Evolutionary conservation across 2,113 vertebrate genomes (phyloP).

Genomic region (Neoarius graeffei): DNA sequence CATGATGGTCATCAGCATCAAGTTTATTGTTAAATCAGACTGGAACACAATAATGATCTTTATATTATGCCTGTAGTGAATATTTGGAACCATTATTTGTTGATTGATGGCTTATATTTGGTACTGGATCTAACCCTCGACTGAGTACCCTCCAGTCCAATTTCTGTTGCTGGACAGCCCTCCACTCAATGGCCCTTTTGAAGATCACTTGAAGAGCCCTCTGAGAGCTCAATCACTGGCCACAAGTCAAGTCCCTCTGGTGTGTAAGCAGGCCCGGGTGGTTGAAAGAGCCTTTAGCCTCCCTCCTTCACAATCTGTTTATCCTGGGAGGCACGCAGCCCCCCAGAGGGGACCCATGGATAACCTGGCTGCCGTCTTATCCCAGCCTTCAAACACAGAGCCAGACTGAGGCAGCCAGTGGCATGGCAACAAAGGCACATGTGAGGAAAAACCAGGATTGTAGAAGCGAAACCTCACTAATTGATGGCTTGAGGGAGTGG

Average conservation of each 20-base stretch:
- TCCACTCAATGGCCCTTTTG: slow-evolving; percentile 51
- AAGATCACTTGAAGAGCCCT: slow-evolving; percentile 52
- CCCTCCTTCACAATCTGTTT: slow-evolving; percentile 55
- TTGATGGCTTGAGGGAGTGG: slow-evolving; percentile 73
- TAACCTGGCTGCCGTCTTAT: slow-evolving; percentile 73
- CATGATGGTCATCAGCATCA: neutral
- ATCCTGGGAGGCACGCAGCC: slow-evolving; percentile 60
- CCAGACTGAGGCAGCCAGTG: slow-evolving; percentile 56
- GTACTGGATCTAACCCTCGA: neutral
- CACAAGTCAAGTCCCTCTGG: slow-evolving; percentile 51
- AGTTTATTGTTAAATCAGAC: neutral
- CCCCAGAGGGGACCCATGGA: slow-evolving; percentile 67
- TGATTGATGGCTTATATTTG: slow-evolving; percentile 30
- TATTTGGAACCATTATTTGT: slow-evolving; percentile 2
- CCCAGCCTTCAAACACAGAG: slow-evolving; percentile 72
- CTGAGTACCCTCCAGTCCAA: slow-evolving; percentile 46
- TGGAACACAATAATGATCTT: neutral
- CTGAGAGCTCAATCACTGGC: slow-evolving; percentile 54
- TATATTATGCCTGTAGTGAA: neutral
- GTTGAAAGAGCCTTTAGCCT: slow-evolving; percentile 66
- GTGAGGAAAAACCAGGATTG: slow-evolving; percentile 67
- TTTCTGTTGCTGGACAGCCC: slow-evolving; percentile 43
- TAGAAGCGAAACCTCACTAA: slow-evolving; percentile 67
- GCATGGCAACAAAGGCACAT: slow-evolving; percentile 67
- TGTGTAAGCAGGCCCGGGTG: slow-evolving; percentile 46